Evolutionary conservation across 2,797 vertebrate species (phyloP).

Genomic region (Gymnodraco acuticeps): DNA sequence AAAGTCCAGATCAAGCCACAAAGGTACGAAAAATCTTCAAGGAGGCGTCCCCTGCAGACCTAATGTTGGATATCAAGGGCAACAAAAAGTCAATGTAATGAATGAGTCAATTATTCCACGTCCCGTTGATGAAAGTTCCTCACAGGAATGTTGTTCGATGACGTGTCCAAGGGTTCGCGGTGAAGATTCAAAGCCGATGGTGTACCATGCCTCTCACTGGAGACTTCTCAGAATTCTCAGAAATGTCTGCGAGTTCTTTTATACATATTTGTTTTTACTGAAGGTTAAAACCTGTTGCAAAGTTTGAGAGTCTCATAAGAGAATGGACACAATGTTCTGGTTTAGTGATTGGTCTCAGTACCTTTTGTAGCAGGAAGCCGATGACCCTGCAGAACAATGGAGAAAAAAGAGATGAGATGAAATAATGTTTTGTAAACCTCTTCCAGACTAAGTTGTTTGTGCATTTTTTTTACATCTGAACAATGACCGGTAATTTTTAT

Average conservation of each 20-base stretch:
- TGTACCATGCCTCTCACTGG: slow-evolving; percentile 48
- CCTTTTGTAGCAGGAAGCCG: slow-evolving; percentile 67
- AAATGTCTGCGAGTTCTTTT: slow-evolving; percentile 32
- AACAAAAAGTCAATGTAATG: slow-evolving; percentile 35
- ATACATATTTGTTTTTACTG: slow-evolving; percentile 23
- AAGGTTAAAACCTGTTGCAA: slow-evolving; percentile 43
- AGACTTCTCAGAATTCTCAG: slow-evolving; percentile 53
- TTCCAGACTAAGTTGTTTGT: too few relatives aligned
- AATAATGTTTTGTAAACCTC: neutral
- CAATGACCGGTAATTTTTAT: neutral
- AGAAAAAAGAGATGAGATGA: slow-evolving; percentile 26
- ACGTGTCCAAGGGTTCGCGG: slow-evolving; percentile 44
- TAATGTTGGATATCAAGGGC: slow-evolving; percentile 30
- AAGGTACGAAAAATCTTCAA: slow-evolving; percentile 58
- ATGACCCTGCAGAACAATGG: slow-evolving; percentile 71
- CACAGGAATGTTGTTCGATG: slow-evolving; percentile 39
- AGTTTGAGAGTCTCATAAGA: slow-evolving; percentile 65
- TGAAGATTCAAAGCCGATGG: slow-evolving; percentile 54
- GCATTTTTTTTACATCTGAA: neutral
- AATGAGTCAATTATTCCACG: slow-evolving; percentile 50
- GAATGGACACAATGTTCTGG: slow-evolving; percentile 73
- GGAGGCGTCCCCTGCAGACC: slow-evolving; percentile 41
- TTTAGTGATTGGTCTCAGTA: slow-evolving; percentile 75
- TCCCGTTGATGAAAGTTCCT: slow-evolving; percentile 48
- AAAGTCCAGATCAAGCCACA: slow-evolving; percentile 62